Conservation (phyloP, 2,888 invertebrate species). For the Synergus japonicus region DNA sequence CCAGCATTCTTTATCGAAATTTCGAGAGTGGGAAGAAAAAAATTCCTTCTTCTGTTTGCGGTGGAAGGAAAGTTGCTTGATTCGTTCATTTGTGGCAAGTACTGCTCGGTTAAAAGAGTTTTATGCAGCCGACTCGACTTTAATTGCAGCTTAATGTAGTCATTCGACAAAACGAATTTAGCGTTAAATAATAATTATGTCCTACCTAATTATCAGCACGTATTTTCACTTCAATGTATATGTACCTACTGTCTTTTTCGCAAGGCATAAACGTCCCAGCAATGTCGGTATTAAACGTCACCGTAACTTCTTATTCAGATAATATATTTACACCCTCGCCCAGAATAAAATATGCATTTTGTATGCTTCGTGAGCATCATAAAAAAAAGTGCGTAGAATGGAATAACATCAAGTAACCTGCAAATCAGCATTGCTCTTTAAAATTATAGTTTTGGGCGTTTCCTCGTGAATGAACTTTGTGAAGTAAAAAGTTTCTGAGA, state of each 20-base stretch:
- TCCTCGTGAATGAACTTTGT: background rate
- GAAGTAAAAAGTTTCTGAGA: background rate
- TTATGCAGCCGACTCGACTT: background rate
- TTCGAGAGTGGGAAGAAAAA: background rate
- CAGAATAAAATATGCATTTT: background rate
- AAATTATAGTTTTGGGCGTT: constrained; percentile 1
- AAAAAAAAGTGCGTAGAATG: constrained; percentile 10
- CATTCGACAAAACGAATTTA: background rate
- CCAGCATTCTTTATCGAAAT: background rate
- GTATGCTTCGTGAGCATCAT: constrained; percentile 7
- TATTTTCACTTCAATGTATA: constrained; percentile 13
- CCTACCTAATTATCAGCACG: constrained; percentile 8
- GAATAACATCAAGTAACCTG: background rate
- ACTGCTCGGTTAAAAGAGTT: background rate
- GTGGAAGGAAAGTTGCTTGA: constrained; percentile 7
- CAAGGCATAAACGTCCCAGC: constrained; percentile 14
- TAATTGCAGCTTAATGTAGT: constrained; percentile 6
- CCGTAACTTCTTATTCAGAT: constrained; percentile 7
- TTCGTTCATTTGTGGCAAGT: background rate
- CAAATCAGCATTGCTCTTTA: background rate
- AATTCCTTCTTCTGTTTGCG: background rate
- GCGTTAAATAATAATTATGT: constrained; percentile 18
- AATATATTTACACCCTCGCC: background rate
- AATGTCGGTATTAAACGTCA: constrained; percentile 23
- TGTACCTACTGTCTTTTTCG: background rate